phyloP scores from a whole-genome alignment of 2,113 vertebrate species.

The Propithecus coquereli region DNA sequence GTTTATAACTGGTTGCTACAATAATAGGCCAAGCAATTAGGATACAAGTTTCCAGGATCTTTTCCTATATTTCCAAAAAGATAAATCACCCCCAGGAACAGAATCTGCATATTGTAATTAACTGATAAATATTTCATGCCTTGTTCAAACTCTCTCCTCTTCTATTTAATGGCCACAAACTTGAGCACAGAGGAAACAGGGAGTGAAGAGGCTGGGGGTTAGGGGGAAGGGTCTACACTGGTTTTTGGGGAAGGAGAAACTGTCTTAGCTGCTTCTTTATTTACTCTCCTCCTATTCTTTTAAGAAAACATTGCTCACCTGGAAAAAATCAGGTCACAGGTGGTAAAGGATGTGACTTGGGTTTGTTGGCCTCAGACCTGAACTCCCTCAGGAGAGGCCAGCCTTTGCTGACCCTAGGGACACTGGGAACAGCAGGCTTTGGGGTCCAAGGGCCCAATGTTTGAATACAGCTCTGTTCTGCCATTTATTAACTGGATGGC shows the following conservation, averaged over 20 bases:
- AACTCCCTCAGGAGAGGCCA: neutral
- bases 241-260: neutral
- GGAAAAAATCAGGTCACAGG: constrained; percentile 11
- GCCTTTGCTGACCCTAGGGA: neutral
- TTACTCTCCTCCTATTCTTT: constrained; percentile 13
- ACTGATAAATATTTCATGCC: constrained; percentile 71
- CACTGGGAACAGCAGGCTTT: neutral
- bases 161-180: constrained; percentile 69
- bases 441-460: neutral
- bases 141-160: constrained; percentile 60
- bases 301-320: constrained; percentile 56
- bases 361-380: neutral
- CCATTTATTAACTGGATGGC: constrained; percentile 22
- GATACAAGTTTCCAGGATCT: constrained; percentile 61
- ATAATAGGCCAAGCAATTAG: constrained; percentile 76
- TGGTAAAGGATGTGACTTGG: neutral
- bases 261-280: neutral
- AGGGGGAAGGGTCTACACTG: too few relatives aligned
- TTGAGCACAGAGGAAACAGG: constrained; percentile 41
- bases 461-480: neutral
- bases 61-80: constrained; percentile 74
- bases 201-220: neutral
- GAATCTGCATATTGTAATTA: constrained; percentile 69
- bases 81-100: constrained; percentile 70
- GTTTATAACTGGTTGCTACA: constrained; percentile 73